Evolutionary conservation across 2,888 invertebrate species (phyloP), one percentile per base, ranked within the genome.

Genomic region (Mylabris sibirica): DNA sequence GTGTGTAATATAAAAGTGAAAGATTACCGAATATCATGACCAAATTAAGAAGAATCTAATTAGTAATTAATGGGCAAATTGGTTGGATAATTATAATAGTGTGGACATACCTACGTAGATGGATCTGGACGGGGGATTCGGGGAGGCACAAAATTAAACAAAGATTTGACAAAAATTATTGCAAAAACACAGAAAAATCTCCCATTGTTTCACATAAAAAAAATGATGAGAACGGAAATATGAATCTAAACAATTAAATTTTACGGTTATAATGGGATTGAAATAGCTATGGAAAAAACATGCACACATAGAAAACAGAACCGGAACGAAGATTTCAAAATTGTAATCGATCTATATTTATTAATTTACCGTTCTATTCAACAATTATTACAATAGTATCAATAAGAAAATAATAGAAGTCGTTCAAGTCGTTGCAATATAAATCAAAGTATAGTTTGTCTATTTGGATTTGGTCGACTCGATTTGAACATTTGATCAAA

Each of bases 191-290:
- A 44, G 20, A 49, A 12, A 24, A 20, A 24, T 57, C 11, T 57
- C 22, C 49, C 14, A 38, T 38, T 38, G 12, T 38, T 14, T 38
- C 12, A 38, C 11, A 34, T 14, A 3, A 44, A 24, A 57, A 3
- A 57, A 24, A 1, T 1, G 26, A 57, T 57, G 57, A 24, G 57
- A 57, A 57, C 26, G 57, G 26, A 26, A 57, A 57, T 57, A 14
- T 57, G 26, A 57, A 57, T 5, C 14, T 2, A 57, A 57, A n/a
- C n/a, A 57, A 57, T 57, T 24, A 57, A 57, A 57, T 57, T 57
- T 57, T 57, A 57, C 57, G 57, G 57, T 57, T 57, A 57, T 57
- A 57, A 57, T 57, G 14, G 14, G 26, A 11, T 57, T 24, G 53
- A 24, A 30, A 30, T 30, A 30, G 30, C 30, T 30, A 30, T 30